Conservation (phyloP, 2,888 invertebrate genomes). For the Drosophila mettleri region DNA sequence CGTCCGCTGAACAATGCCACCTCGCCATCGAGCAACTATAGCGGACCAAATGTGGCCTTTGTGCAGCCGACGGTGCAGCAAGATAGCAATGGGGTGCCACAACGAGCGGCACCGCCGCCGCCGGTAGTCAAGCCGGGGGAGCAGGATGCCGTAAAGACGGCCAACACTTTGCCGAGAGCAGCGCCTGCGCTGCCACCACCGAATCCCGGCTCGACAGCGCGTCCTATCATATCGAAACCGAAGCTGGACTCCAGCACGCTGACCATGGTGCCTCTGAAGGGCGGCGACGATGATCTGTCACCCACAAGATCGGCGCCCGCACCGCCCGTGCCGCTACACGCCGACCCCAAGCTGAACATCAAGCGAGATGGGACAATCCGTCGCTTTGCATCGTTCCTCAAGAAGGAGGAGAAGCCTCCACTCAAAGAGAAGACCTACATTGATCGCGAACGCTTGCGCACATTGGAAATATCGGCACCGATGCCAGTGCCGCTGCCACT, state of each 20-base stretch:
- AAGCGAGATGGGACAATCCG: constrained; percentile 89
- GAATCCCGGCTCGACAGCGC: constrained; percentile 87
- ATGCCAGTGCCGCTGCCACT: constrained; percentile 86
- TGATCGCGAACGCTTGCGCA: constrained; percentile 90
- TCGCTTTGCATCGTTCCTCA: constrained; percentile 91
- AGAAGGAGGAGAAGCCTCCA: constrained; percentile 88
- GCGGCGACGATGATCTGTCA: constrained; percentile 58
- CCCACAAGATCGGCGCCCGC: constrained; percentile 88
- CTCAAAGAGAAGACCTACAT: constrained; percentile 88
- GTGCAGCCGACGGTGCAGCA: constrained; percentile 84
- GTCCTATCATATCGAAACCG: constrained; percentile 93
- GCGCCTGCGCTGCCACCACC: constrained; percentile 88
- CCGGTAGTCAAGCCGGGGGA: constrained; percentile 85
- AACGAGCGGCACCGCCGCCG: constrained; percentile 88
- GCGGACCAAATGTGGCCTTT: constrained; percentile 86
- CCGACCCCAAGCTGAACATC: constrained; percentile 84
- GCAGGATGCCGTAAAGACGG: constrained; percentile 49
- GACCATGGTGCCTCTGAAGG: constrained; percentile 69
- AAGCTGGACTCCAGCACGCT: constrained; percentile 91
- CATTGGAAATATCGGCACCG: constrained; percentile 93
- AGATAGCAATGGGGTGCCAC: constrained; percentile 81
- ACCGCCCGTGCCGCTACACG: constrained; percentile 85
- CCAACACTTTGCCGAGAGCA: constrained; percentile 59
- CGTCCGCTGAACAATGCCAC: constrained; percentile 83
- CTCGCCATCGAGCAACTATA: constrained; percentile 78